Evolutionary conservation across 2,113 vertebrate genomes (phyloP).

Genomic region (Martes martes): DNA sequence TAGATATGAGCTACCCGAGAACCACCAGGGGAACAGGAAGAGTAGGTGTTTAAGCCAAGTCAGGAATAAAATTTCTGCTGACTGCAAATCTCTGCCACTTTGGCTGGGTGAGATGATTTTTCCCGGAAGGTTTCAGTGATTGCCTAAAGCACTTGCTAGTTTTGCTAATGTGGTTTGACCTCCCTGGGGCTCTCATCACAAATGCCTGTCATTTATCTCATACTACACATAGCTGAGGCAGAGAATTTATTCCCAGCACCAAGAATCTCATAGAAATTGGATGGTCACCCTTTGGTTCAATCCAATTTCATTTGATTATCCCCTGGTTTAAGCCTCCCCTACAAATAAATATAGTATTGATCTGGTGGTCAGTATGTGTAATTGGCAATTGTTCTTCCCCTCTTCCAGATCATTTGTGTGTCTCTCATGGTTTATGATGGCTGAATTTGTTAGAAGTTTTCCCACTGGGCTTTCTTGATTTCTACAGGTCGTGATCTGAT

Average conservation of each 20-base stretch:
- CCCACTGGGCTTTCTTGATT: neutral
- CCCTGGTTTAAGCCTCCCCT: neutral
- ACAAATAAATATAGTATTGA: constrained; percentile 16
- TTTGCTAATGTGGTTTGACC: constrained; percentile 61
- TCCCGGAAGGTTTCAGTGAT: constrained; percentile 26
- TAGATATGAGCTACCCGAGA: neutral
- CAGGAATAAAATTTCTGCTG: constrained; percentile 43
- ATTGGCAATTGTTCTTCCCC: neutral
- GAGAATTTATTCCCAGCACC: constrained; percentile 4
- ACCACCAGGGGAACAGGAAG: neutral
- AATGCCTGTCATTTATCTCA: constrained; percentile 38
- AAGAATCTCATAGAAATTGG: constrained; percentile 22
- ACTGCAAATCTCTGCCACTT: constrained; percentile 42
- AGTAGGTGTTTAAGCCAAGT: neutral
- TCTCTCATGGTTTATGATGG: neutral
- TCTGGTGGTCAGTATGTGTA: neutral
- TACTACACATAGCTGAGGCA: neutral
- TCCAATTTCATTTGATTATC: neutral
- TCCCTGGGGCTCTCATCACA: constrained; percentile 31
- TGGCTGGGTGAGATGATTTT: constrained; percentile 18
- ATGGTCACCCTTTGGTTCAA: constrained; percentile 10
- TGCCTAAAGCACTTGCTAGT: constrained; percentile 19
- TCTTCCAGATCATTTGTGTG: constrained; percentile 27
- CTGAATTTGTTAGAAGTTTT: neutral
- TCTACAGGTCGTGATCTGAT: neutral